Percentiles rank a stretch among this genome's conserved stretches.
Conservation (phyloP, 2,797 vertebrate genomes). For the Hydrolagus colliei region DNA sequence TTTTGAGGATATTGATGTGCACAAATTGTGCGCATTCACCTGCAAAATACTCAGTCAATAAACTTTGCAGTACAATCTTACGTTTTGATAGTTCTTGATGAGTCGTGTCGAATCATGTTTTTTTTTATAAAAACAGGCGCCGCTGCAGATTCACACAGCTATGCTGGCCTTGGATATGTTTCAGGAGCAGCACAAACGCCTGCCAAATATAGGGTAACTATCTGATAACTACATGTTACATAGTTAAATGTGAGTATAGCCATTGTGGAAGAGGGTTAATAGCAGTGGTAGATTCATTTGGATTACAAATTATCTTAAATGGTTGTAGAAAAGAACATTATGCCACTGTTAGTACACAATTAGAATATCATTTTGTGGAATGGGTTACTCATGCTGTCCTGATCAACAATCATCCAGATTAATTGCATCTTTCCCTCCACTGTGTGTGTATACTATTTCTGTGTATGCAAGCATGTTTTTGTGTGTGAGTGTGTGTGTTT, state of each 20-base stretch:
- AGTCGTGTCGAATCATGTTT: constrained; percentile 15
- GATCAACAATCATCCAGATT: too few relatives aligned
- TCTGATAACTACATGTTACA: not conserved
- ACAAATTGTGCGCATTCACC: too few relatives aligned
- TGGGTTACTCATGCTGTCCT: too few relatives aligned
- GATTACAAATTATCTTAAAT: not conserved
- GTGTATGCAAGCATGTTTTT: too few relatives aligned
- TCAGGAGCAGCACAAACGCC: constrained; percentile 70
- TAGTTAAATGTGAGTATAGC: not conserved
- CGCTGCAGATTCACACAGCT: constrained; percentile 78
- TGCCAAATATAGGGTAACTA: constrained; percentile 78
- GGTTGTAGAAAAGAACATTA: not conserved
- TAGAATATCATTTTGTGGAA: not conserved
- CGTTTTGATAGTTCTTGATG: too few relatives aligned
- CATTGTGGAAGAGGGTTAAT: not conserved
- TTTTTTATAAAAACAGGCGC: constrained; percentile 60
- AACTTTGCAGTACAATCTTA: too few relatives aligned
- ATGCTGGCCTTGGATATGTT: constrained; percentile 85
- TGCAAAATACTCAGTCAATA: too few relatives aligned
- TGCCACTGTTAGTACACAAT: not conserved
- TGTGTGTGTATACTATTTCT: too few relatives aligned
- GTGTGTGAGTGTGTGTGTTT: too few relatives aligned
- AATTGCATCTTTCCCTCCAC: too few relatives aligned
- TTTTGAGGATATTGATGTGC: too few relatives aligned
- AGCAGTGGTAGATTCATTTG: not conserved